These are phyloP conservation scores for Tiliacea aurago DNA, from an alignment of 2,888 invertebrate species.

Conservation along the genomic window DNA sequence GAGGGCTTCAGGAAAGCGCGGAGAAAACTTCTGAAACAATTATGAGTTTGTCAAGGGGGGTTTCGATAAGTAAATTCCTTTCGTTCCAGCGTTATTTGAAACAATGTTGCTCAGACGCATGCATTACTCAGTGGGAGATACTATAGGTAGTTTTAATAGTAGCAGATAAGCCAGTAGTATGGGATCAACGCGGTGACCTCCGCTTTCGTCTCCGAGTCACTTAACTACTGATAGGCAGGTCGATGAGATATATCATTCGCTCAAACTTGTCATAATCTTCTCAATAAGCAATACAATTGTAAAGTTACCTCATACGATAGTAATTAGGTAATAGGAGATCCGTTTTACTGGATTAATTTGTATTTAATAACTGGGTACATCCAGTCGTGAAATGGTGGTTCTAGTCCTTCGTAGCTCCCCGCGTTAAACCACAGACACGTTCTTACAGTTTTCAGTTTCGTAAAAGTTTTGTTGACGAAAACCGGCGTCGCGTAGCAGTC, in stretches of 20 bases:
- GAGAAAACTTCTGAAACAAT: slow-evolving; percentile 75
- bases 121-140: slow-evolving; percentile 51
- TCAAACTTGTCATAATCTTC: slow-evolving; percentile 42
- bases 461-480: slow-evolving; percentile 26
- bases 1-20: slow-evolving; percentile 67
- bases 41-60: slow-evolving; percentile 70
- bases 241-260: slow-evolving; percentile 73
- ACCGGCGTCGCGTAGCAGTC: slow-evolving; percentile 2
- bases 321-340: not conserved
- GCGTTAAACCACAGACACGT: slow-evolving; percentile 16
- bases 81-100: slow-evolving; percentile 49
- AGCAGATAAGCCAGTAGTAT: slow-evolving; percentile 70
- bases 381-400: not conserved
- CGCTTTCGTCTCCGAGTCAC: slow-evolving; percentile 69
- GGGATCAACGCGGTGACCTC: slow-evolving; percentile 76
- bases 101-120: slow-evolving; percentile 57
- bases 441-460: slow-evolving; percentile 25
- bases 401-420: slow-evolving; percentile 18
- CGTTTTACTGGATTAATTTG: slow-evolving; percentile 11
- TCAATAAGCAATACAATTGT: slow-evolving; percentile 36
- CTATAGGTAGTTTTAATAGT: slow-evolving; percentile 59
- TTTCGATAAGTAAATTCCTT: slow-evolving; percentile 66
- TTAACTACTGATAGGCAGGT: slow-evolving; percentile 71
- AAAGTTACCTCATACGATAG: slow-evolving; percentile 20
- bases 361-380: slow-evolving; percentile 21